Base-by-base conservation (phyloP, 1,140 invertebrate genomes). In the Bombus confusus region DNA sequence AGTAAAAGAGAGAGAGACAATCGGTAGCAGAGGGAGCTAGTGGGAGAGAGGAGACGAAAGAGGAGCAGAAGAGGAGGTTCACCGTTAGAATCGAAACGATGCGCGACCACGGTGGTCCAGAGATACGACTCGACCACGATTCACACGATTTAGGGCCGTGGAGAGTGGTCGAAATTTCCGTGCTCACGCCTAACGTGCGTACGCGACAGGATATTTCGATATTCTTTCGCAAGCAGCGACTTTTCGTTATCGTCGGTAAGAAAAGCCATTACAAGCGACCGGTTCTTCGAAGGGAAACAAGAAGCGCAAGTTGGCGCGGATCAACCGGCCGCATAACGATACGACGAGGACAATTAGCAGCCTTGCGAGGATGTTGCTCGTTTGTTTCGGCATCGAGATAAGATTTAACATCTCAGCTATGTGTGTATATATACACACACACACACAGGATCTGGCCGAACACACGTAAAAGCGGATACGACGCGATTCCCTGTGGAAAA, bases 31-130 rank as follows among this genome's bases (percentile, higher is more conserved):
- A 22, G 18, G 5, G 8, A 52, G 18, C 0, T 8, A 52, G 47
- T 22, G 47, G 8, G 41, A 28, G 18, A 3, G n/a, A 34, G 25
- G 25, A 69, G 37, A 52, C n/a, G 47, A 39, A 41, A 80, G 57
- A 43, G 13, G 28, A 69, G 79, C 39, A 52, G 18, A 52, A 0
- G 47, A 52, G 5, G 0, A 52, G 47, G 69, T 85, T 71, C 78
- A 85, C 84, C 84, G 84, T 85, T 85, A 85, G 71, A 34, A 43
- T 85, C 71, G 71, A 72, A 85, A 77, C 83, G 83, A 79, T 80
- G 15, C 83, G 62, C 83, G 76, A 81, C 34, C 84, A 68, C 13
- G 84, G 79, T 85, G 79, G 83, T 85, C 84, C 71, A 52, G 74
- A 43, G 43, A 68, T 66, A 57, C 34, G 43, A 34, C n/a, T 64